These are phyloP conservation scores for Thyatira batis DNA, from an alignment of 2,888 invertebrate genomes.

Conservation along the genomic window DNA sequence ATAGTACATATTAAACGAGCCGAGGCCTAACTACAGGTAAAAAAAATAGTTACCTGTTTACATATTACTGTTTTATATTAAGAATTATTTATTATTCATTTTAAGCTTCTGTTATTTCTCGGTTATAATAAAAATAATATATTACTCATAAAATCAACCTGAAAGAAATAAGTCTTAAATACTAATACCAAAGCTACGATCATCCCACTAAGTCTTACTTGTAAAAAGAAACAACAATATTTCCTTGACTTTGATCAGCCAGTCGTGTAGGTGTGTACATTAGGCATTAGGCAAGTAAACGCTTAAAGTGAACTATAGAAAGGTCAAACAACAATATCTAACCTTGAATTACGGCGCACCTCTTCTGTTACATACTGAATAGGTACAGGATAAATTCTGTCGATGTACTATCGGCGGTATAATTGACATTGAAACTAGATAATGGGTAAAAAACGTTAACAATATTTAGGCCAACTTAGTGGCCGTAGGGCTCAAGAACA, in stretches of 20 bases:
- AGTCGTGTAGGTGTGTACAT: neutral
- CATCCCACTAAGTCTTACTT: too few species aligned
- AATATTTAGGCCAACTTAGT: neutral
- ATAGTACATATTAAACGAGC: too few species aligned
- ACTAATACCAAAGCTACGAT: too few species aligned
- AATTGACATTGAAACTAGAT: conserved; percentile 3
- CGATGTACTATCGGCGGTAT: neutral
- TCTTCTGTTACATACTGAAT: conserved; percentile 30
- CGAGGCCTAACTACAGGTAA: too few species aligned
- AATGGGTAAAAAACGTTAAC: neutral
- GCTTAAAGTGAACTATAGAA: conserved; percentile 34
- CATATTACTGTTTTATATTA: too few species aligned
- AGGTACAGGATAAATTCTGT: conserved; percentile 2
- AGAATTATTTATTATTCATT: too few species aligned
- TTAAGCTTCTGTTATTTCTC: too few species aligned
- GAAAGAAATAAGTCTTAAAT: too few species aligned
- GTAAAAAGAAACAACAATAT: too few species aligned
- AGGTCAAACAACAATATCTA: conserved; percentile 51
- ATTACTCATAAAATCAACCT: too few species aligned
- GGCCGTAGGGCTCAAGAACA: neutral
- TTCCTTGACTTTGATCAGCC: neutral
- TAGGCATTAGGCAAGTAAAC: neutral
- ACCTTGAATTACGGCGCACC: conserved; percentile 51
- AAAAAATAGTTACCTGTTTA: too few species aligned
- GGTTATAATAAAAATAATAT: too few species aligned